phyloP scores from a whole-genome alignment of 2,888 invertebrate species.

The Orthonevra nobilis region DNA sequence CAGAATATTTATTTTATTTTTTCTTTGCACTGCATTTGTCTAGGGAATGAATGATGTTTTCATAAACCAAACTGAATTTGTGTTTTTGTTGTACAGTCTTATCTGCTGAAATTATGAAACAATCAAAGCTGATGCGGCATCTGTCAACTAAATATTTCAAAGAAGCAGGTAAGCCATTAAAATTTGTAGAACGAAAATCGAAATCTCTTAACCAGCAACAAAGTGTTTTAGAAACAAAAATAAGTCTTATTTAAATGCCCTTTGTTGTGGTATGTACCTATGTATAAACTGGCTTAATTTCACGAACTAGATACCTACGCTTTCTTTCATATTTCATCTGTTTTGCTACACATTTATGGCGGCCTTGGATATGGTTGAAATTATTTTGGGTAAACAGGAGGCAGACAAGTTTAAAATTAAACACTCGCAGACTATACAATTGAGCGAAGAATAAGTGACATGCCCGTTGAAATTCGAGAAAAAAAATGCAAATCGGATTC shows the following conservation, averaged over 20 bases:
- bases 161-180: not conserved
- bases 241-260: conserved; percentile 8
- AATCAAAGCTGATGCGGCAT: conserved; percentile 1
- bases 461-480: conserved; percentile 8
- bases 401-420: conserved; percentile 13
- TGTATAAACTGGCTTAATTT: too few species aligned
- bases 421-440: conserved; percentile 18
- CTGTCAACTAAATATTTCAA: not conserved
- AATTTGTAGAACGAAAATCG: too few species aligned
- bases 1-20: too few species aligned
- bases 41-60: too few species aligned
- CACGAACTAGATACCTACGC: too few species aligned
- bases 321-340: not conserved
- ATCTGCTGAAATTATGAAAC: conserved; percentile 6
- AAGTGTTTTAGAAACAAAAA: conserved; percentile 3
- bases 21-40: too few species aligned
- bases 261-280: not conserved
- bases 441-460: conserved; percentile 11
- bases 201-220: not conserved
- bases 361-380: conserved; percentile 10
- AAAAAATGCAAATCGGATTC: too few species aligned
- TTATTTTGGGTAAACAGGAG: conserved; percentile 3
- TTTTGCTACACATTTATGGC: conserved; percentile 13
- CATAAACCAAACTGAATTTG: too few species aligned
- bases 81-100: conserved; percentile 4